Evolutionary conservation across 2,797 vertebrate genomes (phyloP).

Genomic region (Phoxinus dragarum): DNA sequence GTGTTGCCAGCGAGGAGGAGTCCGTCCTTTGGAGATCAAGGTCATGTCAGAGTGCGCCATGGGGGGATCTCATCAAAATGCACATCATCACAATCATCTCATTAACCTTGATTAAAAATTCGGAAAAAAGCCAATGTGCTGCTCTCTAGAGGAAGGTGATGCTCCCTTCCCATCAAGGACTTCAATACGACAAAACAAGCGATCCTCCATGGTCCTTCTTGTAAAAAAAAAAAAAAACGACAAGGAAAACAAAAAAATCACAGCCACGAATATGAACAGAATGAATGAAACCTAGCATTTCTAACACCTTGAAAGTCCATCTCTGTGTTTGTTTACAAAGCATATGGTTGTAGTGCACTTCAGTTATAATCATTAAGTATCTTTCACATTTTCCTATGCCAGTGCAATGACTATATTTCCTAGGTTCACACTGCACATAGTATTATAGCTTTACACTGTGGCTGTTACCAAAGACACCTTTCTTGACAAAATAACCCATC

Average conservation of each 20-base stretch:
- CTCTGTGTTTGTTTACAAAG: slow-evolving; percentile 6
- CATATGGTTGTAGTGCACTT: slow-evolving; percentile 20
- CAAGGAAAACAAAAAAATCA: background rate
- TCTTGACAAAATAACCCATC: slow-evolving; percentile 43
- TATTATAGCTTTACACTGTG: slow-evolving; percentile 8
- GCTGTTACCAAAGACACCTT: slow-evolving; percentile 43
- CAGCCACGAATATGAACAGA: background rate
- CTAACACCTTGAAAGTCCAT: background rate
- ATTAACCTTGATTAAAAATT: slow-evolving; percentile 78
- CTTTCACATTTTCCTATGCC: slow-evolving; percentile 1
- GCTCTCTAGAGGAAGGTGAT: slow-evolving; percentile 45
- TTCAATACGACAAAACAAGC: background rate
- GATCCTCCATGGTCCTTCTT: background rate
- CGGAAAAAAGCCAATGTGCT: slow-evolving; percentile 59
- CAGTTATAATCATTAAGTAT: slow-evolving; percentile 20
- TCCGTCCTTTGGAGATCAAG: slow-evolving; percentile 67
- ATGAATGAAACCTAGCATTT: background rate
- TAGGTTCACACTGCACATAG: slow-evolving; percentile 13
- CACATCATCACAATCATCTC: slow-evolving; percentile 67
- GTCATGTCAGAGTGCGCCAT: slow-evolving; percentile 70
- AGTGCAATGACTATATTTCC: slow-evolving; percentile 22
- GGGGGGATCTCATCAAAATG: slow-evolving; percentile 72
- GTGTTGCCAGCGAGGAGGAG: slow-evolving; percentile 64
- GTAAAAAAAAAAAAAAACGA: background rate
- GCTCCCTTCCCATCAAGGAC: slow-evolving; percentile 24